These are phyloP conservation scores for Tolypeutes matacus DNA, from an alignment of 2,797 vertebrate species.

Conservation along the genomic window DNA sequence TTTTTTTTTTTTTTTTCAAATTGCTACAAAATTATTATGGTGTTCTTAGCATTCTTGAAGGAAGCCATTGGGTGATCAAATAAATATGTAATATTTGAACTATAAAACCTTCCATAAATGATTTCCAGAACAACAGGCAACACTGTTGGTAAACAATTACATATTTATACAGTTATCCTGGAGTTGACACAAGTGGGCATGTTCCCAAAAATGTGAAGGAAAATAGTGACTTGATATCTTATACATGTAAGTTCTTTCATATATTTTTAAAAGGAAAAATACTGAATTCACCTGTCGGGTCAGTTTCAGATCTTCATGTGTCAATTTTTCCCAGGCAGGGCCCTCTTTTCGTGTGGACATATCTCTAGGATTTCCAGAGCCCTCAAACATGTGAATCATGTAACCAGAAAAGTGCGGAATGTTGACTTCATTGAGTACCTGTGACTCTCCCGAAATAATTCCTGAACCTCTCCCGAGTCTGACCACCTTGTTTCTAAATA, in stretches of 20 bases:
- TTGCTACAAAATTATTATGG: neutral
- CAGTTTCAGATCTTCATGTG: neutral
- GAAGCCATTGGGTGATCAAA: neutral
- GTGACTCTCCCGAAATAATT: neutral
- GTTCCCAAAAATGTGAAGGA: neutral
- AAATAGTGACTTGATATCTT: neutral
- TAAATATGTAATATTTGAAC: constrained; percentile 45
- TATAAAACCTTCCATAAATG: neutral
- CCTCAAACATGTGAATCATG: neutral
- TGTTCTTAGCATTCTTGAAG: constrained; percentile 29
- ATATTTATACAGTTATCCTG: neutral
- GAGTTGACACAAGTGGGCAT: neutral
- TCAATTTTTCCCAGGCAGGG: neutral
- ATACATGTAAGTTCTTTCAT: neutral
- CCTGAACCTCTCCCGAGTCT: neutral
- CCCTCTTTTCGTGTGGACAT: neutral
- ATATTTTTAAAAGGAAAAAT: neutral
- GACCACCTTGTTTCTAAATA: neutral
- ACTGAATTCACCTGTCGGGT: neutral
- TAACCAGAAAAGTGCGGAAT: neutral
- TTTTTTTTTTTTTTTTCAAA: constrained; percentile 20
- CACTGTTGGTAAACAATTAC: neutral
- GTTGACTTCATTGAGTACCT: neutral
- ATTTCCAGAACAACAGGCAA: constrained; percentile 25
- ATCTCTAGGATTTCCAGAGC: neutral